Conservation (phyloP, 2,797 vertebrate genomes). For the Echiichthys vipera region DNA sequence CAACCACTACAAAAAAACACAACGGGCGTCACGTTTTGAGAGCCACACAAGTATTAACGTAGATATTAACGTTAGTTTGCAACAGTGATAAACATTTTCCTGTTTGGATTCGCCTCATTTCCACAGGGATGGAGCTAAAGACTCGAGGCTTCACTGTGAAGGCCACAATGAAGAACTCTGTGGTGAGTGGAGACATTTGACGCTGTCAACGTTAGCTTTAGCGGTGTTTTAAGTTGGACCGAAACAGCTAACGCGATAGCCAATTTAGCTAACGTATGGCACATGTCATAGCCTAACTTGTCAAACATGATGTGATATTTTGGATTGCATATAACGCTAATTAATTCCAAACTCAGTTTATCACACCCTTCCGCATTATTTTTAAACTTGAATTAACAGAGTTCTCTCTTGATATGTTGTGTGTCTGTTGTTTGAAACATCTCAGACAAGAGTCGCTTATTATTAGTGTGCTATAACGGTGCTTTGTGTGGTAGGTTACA, state of each 20-base stretch:
- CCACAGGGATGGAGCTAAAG: constrained; percentile 38
- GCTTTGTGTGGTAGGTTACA: background rate
- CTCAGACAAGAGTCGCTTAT: too few species aligned
- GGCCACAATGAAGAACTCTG: constrained; percentile 78
- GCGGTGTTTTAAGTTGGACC: background rate
- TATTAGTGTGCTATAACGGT: background rate
- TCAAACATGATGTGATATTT: background rate
- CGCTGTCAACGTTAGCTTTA: background rate
- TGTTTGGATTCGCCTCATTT: background rate
- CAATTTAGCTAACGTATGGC: too few species aligned
- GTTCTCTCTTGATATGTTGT: background rate
- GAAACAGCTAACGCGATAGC: too few species aligned
- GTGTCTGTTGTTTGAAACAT: background rate
- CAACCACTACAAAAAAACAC: constrained; percentile 57
- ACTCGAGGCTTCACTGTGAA: constrained; percentile 78
- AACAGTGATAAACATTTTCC: too few species aligned
- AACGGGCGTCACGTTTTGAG: constrained; percentile 30
- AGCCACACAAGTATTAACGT: constrained; percentile 6
- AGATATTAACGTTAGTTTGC: background rate
- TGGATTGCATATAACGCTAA: background rate
- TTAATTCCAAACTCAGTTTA: background rate
- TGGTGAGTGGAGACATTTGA: constrained; percentile 68
- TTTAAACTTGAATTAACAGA: background rate
- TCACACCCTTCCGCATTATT: background rate
- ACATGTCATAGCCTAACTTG: background rate